These are phyloP conservation scores for Sitta carolinensis DNA, from an alignment of 2,797 vertebrate genomes.

Conservation along the genomic window DNA sequence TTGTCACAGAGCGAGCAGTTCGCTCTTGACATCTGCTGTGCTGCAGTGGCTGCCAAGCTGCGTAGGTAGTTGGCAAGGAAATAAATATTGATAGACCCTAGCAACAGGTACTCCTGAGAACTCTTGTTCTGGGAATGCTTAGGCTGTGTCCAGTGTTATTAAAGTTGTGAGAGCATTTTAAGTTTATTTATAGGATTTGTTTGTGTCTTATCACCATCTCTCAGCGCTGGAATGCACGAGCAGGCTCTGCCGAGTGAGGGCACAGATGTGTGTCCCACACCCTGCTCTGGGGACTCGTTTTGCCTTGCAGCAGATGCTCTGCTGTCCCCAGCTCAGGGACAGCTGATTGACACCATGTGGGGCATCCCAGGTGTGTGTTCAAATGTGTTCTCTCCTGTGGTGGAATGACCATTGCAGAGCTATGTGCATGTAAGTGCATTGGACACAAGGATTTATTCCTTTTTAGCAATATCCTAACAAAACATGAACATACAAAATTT, in stretches of 20 bases:
- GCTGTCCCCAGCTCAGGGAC: not conserved
- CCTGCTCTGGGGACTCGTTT: not conserved
- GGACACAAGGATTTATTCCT: not conserved
- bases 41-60: constrained; percentile 28
- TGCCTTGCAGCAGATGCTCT: not conserved
- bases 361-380: not conserved
- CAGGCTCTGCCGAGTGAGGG: not conserved
- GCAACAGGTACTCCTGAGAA: constrained; percentile 50
- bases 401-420: not conserved
- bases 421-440: accelerated
- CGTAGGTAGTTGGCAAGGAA: constrained; percentile 29
- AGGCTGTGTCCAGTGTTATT: not conserved
- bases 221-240: not conserved
- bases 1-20: constrained; percentile 17
- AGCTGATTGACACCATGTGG: not conserved
- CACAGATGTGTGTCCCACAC: not conserved
- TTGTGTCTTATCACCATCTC: not conserved
- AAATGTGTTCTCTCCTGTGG: accelerated
- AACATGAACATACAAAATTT: not conserved
- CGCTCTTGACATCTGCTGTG: constrained; percentile 49
- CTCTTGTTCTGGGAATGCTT: constrained; percentile 35
- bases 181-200: constrained; percentile 46
- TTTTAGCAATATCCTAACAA: not conserved
- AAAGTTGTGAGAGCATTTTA: not conserved
- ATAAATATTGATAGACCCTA: constrained; percentile 58